Evolutionary conservation across 1,140 invertebrate species (phyloP), one percentile per base, ranked within the genome.

Genomic region (Hermetia illucens): DNA sequence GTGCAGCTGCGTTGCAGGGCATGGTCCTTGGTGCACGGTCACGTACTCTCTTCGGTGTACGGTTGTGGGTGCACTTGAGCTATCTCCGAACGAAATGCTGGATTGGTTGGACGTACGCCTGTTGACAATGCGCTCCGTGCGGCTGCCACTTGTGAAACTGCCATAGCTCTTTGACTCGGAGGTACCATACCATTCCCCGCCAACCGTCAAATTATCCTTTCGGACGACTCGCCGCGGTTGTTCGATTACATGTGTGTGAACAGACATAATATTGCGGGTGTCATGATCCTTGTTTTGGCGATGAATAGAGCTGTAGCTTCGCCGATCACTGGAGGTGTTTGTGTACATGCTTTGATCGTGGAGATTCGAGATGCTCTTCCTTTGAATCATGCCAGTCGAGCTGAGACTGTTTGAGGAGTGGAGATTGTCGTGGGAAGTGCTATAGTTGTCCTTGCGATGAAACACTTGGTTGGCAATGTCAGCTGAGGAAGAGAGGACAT

Each of bases 331-430:
- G 10, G 68, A 69, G 1, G 66, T 70, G 44, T 73, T 73, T 41
- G 65, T 74, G 36, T 72, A 77, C 43, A 77, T 70, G 2, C 75
- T 75, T 43, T 72, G 73, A 42, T 82, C 79, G 15, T 77, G 73
- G 0, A 85, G 59, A 52, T 83, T 84, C 1, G 73, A 72, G 17
- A 85, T 81, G 35, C 81, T 85, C 55, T 82, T 83, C 20, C 78
- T 67, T 50, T 83, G 79, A 46, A 79, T 76, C 10, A 79, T 73
- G 13, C 80, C 81, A 2, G 79, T 77, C 0, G 79, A 75, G n/a
- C 79, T 80, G 4, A 75, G 74, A 8, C 72, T 72, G 45, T 78
- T 75, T 5, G 75, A 59, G 5, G 73, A 71, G 53, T 77, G 74
- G 8, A 55, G 4, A 4, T 51, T 53, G 4, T 50, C 50, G 33